A percentile compares a stretch with the other conserved stretches of the same genome.
phyloP scores from a whole-genome alignment of 2,797 vertebrate species.

The Onychomys arenicola region DNA sequence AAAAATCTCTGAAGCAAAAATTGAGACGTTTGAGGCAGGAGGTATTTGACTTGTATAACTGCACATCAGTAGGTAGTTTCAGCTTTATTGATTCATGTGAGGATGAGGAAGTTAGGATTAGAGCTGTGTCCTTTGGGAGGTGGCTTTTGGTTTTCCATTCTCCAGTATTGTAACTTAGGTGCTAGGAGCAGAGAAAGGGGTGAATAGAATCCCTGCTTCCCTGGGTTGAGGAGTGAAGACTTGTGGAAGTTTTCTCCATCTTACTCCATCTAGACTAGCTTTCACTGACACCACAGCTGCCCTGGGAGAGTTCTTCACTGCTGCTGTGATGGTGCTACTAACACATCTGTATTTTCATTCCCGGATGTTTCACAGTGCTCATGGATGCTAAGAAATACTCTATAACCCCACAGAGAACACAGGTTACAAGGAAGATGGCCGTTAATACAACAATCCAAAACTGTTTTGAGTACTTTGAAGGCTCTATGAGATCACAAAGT shows the following conservation, averaged over 20 bases:
- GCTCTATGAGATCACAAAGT: neutral
- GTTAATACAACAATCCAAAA: conserved; percentile 7
- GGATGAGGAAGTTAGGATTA: neutral
- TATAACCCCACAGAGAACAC: neutral
- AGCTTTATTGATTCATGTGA: neutral
- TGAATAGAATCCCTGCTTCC: neutral
- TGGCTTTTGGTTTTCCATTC: conserved; percentile 20
- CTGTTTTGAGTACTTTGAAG: conserved; percentile 31
- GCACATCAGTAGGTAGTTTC: neutral
- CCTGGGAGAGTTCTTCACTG: neutral
- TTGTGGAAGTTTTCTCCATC: neutral
- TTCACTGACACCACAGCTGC: neutral
- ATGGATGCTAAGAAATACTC: neutral
- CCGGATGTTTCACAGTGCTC: conserved; percentile 21
- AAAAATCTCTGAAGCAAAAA: conserved; percentile 26
- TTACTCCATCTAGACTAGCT: no score
- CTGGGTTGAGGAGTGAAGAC: neutral
- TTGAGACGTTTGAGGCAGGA: neutral
- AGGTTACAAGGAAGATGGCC: neutral
- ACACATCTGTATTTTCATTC: neutral
- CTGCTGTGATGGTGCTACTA: neutral
- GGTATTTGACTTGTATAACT: neutral
- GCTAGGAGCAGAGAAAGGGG: neutral
- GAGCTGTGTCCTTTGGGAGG: conserved; percentile 6
- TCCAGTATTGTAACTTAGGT: neutral